Conservation (phyloP, 2,113 vertebrate species). For the Stegostoma tigrinum region DNA sequence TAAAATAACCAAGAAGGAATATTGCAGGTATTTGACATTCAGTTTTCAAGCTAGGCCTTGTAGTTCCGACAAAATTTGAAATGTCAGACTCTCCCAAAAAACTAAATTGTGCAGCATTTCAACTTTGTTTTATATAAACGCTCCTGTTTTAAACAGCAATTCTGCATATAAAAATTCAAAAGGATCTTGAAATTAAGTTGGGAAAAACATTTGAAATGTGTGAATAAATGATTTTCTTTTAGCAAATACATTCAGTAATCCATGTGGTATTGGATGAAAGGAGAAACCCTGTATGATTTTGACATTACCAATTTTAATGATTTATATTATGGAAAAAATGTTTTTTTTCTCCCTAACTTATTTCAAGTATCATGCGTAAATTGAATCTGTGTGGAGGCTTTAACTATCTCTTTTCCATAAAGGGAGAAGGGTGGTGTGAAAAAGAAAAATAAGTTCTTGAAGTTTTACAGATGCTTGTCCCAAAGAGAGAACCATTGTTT, state of each 20-base stretch:
- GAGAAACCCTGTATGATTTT: not conserved
- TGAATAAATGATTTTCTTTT: not conserved
- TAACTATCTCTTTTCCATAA: slow-evolving; percentile 14
- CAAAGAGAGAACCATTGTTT: slow-evolving; percentile 13
- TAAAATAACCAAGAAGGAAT: not conserved
- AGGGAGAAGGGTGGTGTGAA: not conserved
- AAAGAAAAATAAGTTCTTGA: not conserved
- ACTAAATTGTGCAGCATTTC: not conserved
- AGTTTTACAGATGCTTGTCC: not conserved
- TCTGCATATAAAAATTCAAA: not conserved
- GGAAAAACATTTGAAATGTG: not conserved
- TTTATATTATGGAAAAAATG: not conserved
- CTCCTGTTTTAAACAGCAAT: too few relatives aligned
- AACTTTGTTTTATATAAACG: not conserved
- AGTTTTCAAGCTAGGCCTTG: not conserved
- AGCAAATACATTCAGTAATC: not conserved
- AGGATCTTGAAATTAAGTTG: not conserved
- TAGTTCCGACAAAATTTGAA: not conserved
- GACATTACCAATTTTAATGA: slow-evolving; percentile 1
- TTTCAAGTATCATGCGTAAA: slow-evolving; percentile 17
- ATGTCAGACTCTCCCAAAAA: not conserved
- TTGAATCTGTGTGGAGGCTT: not conserved
- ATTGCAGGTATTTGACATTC: slow-evolving; percentile 2
- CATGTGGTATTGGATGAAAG: slow-evolving; percentile 10
- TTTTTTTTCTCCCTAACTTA: slow-evolving; percentile 14